Evolutionary conservation across 2,888 invertebrate genomes (phyloP), one percentile per base, ranked within the genome.

Genomic region (Dione vanillae): DNA sequence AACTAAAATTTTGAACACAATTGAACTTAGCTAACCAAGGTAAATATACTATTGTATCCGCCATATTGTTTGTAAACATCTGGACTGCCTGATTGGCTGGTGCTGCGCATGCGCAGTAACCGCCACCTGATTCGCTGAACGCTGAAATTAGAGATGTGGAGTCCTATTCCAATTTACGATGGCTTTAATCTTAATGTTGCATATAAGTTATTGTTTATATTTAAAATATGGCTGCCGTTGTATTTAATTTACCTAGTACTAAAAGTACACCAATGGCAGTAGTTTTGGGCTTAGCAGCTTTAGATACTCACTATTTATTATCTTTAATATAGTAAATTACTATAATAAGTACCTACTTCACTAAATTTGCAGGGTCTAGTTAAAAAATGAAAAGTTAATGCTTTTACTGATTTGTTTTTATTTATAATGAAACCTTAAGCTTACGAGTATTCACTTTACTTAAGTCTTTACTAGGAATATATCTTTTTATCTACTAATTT

Each of bases 91-190:
- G 84, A 90, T 90, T 90, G 90, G 90, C 74, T 74, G 75, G 70
- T 56, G 20, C 71, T 69, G 70, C 77, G 77, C 75, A 77, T 81
- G 76, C 82, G 80, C 83, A 83, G 79, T 79, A 77, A 74, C 75
- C 76, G 78, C 76, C 73, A 77, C 79, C 78, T 78, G 77, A 89
- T 90, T 90, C 87, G 89, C 75, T 76, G 77, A 74, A 74, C 65
- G 73, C 83, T 86, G 85, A 87, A 89, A 90, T 89, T 86, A 78
- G 87, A 89, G 83, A 74, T 81, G 80, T 70, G 83, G 72, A 37
- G 45, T 70, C 58, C 40, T 43, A 64, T 72, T 70, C 66, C 70
- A 67, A 73, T 49, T 64, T 64, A 64, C 47, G 64, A 64, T 49
- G 49, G 43, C 59, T 43, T 14, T 54, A 20, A 20, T 45, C 20